Evolutionary conservation across 2,113 vertebrate species (phyloP), one percentile per base, ranked within the genome.

Genomic region (Antigone vipio): DNA sequence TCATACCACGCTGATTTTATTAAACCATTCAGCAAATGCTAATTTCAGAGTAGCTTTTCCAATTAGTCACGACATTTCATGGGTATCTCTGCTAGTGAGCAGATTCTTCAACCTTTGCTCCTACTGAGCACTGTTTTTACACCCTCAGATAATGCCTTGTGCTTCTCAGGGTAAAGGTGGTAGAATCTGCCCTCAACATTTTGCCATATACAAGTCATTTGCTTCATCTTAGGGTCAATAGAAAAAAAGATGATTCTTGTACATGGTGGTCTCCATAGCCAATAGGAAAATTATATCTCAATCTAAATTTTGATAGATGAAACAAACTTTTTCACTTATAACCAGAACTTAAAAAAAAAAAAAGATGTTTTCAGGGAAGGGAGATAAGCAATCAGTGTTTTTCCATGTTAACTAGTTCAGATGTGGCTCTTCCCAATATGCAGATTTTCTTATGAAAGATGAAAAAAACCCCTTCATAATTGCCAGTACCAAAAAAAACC

Each of bases 11-110:
- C 53, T 91, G 89, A 76, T 95, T 96, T 87, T 82, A 95, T 93
- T 88, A 95, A 95, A 79, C 38, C 77, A 83, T 93, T 95, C 91
- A 91, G 49, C 62, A 89, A 95, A 91, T 71, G 86, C 62, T 79
- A 69, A 95, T 95, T 97, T 91, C 84, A 83, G 88, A 91, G 49
- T 42, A 1, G 0, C 9, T 92, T 85, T 80, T 62, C 62, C 89
- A 89, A 78, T 95, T 79, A 89, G 68, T 93, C 80, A 91, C 0
- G 3, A 88, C 66, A 76, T 45, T 91, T 91, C 77, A 79, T 1
- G n/a, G 66, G 7, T 62, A 9, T 50, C 53, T 86, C 55, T 89
- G 53, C 6, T 62, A 34, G 14, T 8, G 40, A 84, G 40, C 44
- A 75, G 30, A 53, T n/a, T 71, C 56, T 56, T 63, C 47, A 77